Evolutionary conservation across 2,888 invertebrate species (phyloP).

Genomic region (Ryuthela nishihirai): DNA sequence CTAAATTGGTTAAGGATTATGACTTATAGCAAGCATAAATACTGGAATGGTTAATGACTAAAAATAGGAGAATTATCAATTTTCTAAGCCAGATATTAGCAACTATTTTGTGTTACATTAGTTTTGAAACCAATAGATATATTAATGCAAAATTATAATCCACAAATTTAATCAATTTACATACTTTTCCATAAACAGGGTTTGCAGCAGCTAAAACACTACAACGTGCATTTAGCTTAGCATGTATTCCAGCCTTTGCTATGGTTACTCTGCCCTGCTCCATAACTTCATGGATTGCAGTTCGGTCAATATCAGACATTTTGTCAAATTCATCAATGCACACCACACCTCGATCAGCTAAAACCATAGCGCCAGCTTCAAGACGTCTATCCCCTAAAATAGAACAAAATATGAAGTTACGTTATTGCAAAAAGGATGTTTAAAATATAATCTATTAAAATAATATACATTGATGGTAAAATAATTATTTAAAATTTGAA

Average conservation of each 20-base stretch:
- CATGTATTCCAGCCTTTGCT: slow-evolving; percentile 97
- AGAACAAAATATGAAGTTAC: neutral
- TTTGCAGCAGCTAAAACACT: slow-evolving; percentile 99
- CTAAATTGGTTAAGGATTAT: too few species aligned
- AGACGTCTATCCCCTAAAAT: slow-evolving; percentile 59
- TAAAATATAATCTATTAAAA: slow-evolving; percentile 12
- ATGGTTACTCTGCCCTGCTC: slow-evolving; percentile 95
- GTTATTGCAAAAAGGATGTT: too few species aligned
- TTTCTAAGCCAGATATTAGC: too few species aligned
- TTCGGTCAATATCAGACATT: slow-evolving; percentile 98
- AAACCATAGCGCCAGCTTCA: slow-evolving; percentile 99
- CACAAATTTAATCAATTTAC: too few species aligned
- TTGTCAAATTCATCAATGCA: slow-evolving; percentile 98
- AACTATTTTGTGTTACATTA: too few species aligned
- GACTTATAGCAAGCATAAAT: too few species aligned
- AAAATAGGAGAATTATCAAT: too few species aligned
- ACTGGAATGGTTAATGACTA: too few species aligned
- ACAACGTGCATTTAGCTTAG: slow-evolving; percentile 93
- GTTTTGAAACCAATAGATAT: too few species aligned
- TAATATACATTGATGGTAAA: too few species aligned
- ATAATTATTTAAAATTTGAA: neutral
- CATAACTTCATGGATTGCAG: slow-evolving; percentile 99
- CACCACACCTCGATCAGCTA: slow-evolving; percentile 96
- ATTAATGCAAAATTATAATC: too few species aligned
- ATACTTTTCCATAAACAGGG: slow-evolving; percentile 91